Conservation (phyloP, 2,797 vertebrate genomes). For the Myotis pilosus region DNA sequence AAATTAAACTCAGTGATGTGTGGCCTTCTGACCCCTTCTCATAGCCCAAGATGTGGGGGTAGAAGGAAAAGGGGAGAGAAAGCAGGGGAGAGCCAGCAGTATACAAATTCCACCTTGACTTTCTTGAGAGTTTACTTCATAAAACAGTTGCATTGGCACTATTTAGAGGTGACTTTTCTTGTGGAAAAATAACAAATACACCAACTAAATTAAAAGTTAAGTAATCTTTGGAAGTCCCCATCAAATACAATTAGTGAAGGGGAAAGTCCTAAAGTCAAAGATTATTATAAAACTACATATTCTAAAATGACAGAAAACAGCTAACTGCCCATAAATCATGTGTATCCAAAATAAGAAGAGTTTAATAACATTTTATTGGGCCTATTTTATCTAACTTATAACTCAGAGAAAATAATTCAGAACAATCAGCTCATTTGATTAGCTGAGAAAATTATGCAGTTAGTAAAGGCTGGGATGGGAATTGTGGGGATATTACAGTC, state of each 20-base stretch:
- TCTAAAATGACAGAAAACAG: constrained; percentile 25
- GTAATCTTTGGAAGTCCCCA: constrained; percentile 27
- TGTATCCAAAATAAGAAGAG: background rate
- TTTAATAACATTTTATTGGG: background rate
- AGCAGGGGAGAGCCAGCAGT: background rate
- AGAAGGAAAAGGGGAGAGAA: accelerated
- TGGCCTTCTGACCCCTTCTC: constrained; percentile 48
- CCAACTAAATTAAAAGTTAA: constrained; percentile 18
- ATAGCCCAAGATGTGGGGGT: background rate
- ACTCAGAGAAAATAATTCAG: background rate
- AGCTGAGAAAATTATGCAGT: background rate
- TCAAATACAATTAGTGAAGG: constrained; percentile 16
- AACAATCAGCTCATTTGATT: background rate
- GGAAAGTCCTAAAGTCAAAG: constrained; percentile 37
- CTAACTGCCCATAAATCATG: background rate
- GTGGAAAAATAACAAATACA: constrained; percentile 59
- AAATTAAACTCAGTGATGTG: constrained; percentile 68
- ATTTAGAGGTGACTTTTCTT: background rate
- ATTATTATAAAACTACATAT: background rate
- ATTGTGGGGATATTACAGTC: background rate
- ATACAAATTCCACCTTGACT: constrained; percentile 45
- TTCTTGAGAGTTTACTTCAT: constrained; percentile 55
- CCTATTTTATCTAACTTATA: background rate
- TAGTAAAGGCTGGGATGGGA: background rate
- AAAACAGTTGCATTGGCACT: background rate